Evolutionary conservation across 2,797 vertebrate genomes (phyloP), one percentile per base, ranked within the genome.

Genomic region (Crenichthys baileyi): DNA sequence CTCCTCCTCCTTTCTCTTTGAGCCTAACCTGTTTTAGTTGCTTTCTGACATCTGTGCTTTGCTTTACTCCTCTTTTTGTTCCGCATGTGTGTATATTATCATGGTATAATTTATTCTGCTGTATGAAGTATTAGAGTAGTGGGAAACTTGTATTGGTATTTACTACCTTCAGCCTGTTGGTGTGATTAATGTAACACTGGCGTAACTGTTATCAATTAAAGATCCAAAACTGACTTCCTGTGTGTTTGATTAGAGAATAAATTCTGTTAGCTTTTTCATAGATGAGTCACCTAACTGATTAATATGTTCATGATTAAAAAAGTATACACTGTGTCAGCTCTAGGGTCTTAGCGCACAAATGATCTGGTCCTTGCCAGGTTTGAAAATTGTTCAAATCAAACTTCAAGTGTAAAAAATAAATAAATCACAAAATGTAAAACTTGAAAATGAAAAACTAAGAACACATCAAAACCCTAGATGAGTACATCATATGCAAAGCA

Each of bases 31-130:
- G 83, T 94, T 94, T 70, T 91, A 94, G 91, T 92, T 94, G 87
- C 92, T 94, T 95, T 89, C 80, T 95, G 91, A 93, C 91, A 93
- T 93, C 93, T 93, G 94, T 95, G 95, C 94, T 94, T 93, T 93
- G 92, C 91, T 94, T 95, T 95, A 78, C 86, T 93, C 92, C 90
- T 91, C 90, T 76, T 96, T 95, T 88, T 86, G 94, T 96, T 96
- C 89, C 91, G 95, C 94, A 94, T 95, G 96, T 95, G 94, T 97
- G 96, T 97, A 97, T 97, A 96, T 98, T 97, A 96, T 96, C 97
- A 95, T 97, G 95, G 96, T 97, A 98, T 99, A 99, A 99, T 99
- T 99, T 99, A 99, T 99, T 99, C 97, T 98, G 97, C 97, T 98
- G 96, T 98, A 97, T 97, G 97, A 97, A 97, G 96, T 99, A 96